These are phyloP conservation scores for Amyelois transitella DNA, from an alignment of 1,140 invertebrate species.

Conservation along the genomic window DNA sequence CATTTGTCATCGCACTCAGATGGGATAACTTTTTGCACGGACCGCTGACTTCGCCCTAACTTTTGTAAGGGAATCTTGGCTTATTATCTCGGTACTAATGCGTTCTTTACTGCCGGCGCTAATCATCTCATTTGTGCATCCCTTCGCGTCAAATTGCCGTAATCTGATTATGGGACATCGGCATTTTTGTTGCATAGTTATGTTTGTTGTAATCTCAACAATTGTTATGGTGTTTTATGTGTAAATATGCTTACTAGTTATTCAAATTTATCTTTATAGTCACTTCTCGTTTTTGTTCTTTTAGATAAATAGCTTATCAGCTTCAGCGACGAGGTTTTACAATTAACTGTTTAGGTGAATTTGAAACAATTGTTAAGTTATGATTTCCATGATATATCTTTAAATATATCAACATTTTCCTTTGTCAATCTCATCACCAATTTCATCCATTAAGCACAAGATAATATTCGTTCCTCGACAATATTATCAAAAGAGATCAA, in stretches of 20 bases:
- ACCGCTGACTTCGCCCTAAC: slow-evolving; percentile 53
- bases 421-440: not conserved
- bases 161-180: slow-evolving; percentile 6
- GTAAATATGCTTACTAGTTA: no score
- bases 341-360: no score
- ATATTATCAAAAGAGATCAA: not conserved
- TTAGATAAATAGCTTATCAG: no score
- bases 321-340: no score
- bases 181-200: not conserved
- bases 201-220: not conserved
- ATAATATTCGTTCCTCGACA: not conserved
- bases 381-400: no score
- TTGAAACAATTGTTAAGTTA: no score
- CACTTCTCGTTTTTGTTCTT: no score
- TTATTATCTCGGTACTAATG: slow-evolving; percentile 46
- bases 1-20: slow-evolving; percentile 63
- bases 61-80: slow-evolving; percentile 48
- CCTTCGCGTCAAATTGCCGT: slow-evolving; percentile 1
- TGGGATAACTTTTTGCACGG: slow-evolving; percentile 64
- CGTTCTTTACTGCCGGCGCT: slow-evolving; percentile 22
- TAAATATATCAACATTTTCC: no score
- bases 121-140: slow-evolving; percentile 25
- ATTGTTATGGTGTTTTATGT: no score
- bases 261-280: no score
- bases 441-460: not conserved